Evolutionary conservation across 2,797 vertebrate genomes (phyloP).

Genomic region (Sphenopsis melanotis): DNA sequence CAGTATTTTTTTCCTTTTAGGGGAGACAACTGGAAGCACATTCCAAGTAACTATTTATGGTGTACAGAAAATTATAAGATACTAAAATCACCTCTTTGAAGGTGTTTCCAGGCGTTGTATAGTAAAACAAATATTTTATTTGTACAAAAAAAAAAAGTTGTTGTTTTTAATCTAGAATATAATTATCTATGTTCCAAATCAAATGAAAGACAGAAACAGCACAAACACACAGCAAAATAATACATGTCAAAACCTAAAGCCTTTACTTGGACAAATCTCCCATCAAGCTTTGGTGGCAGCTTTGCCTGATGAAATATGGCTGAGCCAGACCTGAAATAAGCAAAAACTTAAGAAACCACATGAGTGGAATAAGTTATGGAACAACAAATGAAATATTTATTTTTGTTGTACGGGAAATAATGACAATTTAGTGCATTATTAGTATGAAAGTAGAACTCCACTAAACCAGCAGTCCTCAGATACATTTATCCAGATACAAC

Average conservation of each 20-base stretch:
- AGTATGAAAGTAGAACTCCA: background rate
- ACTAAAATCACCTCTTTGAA: conserved; percentile 66
- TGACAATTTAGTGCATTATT: background rate
- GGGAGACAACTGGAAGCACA: conserved; percentile 51
- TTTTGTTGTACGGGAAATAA: background rate
- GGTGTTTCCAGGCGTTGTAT: conserved; percentile 52
- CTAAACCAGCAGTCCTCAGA: background rate
- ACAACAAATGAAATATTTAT: background rate
- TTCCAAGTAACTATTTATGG: conserved; percentile 62
- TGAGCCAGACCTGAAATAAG: conserved; percentile 12
- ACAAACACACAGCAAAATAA: background rate
- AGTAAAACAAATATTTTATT: conserved; percentile 53
- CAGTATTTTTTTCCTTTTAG: conserved; percentile 57
- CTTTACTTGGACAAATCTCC: conserved; percentile 6
- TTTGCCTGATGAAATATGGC: conserved; percentile 1
- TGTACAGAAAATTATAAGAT: conserved; percentile 59
- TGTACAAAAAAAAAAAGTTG: background rate
- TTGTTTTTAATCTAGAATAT: conserved; percentile 53
- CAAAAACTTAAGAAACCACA: background rate
- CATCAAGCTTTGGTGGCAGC: background rate
- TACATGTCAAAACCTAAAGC: background rate
- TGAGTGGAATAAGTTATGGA: background rate
- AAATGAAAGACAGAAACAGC: conserved; percentile 24
- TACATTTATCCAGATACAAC: background rate
- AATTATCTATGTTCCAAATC: conserved; percentile 48